Percentiles rank a stretch among this genome's conserved stretches.
Evolutionary conservation across 2,888 invertebrate species (phyloP).

Genomic region (Digitonthophagus gazella): DNA sequence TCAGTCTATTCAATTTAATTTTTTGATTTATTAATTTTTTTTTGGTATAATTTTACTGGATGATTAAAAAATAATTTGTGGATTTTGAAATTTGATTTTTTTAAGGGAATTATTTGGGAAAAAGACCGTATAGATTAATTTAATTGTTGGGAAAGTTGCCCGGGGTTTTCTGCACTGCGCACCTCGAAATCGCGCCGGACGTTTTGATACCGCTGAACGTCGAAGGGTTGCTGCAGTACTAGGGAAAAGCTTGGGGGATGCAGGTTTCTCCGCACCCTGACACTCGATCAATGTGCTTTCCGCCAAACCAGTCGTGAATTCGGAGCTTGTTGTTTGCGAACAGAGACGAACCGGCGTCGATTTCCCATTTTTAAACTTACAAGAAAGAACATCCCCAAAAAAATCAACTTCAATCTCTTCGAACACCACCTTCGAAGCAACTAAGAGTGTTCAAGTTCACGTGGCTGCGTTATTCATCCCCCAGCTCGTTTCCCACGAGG

Average conservation of each 20-base stretch:
- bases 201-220: constrained; percentile 31
- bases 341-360: background rate
- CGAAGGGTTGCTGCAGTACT: constrained; percentile 47
- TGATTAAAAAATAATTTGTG: no score
- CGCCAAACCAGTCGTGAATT: constrained; percentile 1
- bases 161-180: constrained; percentile 23
- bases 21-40: no score
- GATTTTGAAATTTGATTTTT: no score
- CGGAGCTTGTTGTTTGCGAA: background rate
- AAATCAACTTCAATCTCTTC: no score
- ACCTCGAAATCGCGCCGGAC: constrained; percentile 31
- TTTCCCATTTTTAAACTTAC: no score
- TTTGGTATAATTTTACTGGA: no score
- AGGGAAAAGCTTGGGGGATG: constrained; percentile 52
- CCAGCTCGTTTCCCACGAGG: constrained; percentile 29
- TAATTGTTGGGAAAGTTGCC: no score
- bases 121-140: no score
- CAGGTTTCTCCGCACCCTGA: constrained; percentile 50
- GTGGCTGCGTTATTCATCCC: constrained; percentile 21
- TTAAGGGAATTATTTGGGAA: no score
- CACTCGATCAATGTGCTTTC: constrained; percentile 47
- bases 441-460: constrained; percentile 19
- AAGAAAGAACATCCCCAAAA: background rate
- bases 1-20: no score
- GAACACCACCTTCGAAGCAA: no score